Evolutionary conservation across 2,113 vertebrate genomes (phyloP).

Genomic region (Neotoma lepida): DNA sequence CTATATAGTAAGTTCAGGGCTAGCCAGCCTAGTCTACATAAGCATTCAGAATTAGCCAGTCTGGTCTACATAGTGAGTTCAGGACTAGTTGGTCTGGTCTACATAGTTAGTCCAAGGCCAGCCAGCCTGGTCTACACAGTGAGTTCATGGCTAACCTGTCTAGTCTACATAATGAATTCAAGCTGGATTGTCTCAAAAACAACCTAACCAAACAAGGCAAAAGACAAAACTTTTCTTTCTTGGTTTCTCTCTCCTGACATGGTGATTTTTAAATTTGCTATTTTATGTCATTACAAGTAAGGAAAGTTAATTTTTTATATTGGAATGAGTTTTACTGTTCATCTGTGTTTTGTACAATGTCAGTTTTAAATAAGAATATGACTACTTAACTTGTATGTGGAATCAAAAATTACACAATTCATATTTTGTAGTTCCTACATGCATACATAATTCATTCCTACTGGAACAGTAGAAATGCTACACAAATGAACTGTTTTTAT

Average conservation of each 20-base stretch:
- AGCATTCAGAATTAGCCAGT: not conserved
- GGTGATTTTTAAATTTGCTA: not conserved
- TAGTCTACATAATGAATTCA: not conserved
- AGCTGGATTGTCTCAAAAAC: not conserved
- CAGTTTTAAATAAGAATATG: constrained; percentile 50
- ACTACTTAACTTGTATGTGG: constrained; percentile 5
- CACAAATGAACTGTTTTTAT: constrained; percentile 32
- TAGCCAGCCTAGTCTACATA: not conserved
- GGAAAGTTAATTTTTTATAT: constrained; percentile 36
- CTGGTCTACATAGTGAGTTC: not conserved
- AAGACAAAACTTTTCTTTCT: constrained; percentile 4
- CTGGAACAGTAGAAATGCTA: constrained; percentile 17
- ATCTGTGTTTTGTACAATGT: not conserved
- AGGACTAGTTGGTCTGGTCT: not conserved
- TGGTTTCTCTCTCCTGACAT: not conserved
- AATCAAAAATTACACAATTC: constrained; percentile 36
- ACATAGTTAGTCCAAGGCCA: not conserved
- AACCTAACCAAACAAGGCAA: not conserved
- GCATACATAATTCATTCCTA: constrained; percentile 30
- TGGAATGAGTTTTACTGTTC: constrained; percentile 16
- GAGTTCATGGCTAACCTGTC: not conserved
- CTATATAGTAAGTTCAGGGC: not conserved
- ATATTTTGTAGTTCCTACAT: not conserved
- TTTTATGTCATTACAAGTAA: constrained; percentile 29
- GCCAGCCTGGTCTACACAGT: not conserved